These are phyloP conservation scores for Papilio machaon DNA, from an alignment of 1,140 invertebrate genomes.

Conservation along the genomic window DNA sequence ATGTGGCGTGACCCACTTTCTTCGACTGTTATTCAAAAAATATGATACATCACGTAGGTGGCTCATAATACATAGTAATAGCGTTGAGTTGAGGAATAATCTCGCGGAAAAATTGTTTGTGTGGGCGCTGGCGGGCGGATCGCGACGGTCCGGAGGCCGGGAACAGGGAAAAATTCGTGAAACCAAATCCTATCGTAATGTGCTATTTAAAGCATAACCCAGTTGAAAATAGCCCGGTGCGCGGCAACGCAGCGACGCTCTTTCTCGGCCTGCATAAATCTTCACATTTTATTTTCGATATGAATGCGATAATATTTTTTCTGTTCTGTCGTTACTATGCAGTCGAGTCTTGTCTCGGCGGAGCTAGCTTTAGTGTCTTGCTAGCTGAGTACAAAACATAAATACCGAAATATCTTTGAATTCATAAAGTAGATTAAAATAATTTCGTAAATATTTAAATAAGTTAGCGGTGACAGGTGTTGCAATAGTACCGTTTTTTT, in stretches of 20 bases:
- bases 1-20: not conserved
- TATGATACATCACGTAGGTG: conserved; percentile 40
- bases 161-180: conserved; percentile 80
- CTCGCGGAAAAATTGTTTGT: conserved; percentile 64
- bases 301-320: conserved; percentile 70
- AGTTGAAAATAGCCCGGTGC: conserved; percentile 79
- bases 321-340: conserved; percentile 44
- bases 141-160: conserved; percentile 63
- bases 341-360: not conserved
- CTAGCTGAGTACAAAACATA: not conserved
- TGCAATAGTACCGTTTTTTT: conserved; percentile 1
- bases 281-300: conserved; percentile 79
- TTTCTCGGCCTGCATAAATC: conserved; percentile 75
- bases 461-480: not conserved
- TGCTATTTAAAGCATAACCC: conserved; percentile 81
- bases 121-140: conserved; percentile 65
- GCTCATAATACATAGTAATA: conserved; percentile 56
- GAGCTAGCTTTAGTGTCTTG: not conserved
- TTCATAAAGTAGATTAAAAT: not conserved
- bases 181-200: conserved; percentile 81
- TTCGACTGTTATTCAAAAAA: conserved; percentile 34
- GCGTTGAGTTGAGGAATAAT: conserved; percentile 49
- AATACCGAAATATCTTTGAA: not conserved
- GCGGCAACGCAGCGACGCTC: conserved; percentile 76
- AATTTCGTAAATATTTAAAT: not conserved